Base-by-base conservation (phyloP, 2,797 vertebrate genomes). In the Cynopterus sphinx region DNA sequence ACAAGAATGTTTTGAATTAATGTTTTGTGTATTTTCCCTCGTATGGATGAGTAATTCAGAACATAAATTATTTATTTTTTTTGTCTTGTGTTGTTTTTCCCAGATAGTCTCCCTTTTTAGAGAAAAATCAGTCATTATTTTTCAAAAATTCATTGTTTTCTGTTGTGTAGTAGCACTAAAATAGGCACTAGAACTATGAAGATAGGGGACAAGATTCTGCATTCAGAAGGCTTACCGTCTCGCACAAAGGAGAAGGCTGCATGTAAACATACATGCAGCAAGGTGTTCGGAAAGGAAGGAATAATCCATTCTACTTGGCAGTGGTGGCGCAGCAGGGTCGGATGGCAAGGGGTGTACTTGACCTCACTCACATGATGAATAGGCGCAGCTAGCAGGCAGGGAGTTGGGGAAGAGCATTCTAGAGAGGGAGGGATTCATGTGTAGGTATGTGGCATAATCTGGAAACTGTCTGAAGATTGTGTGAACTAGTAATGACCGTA, bases 1-100 rank as follows among this genome's bases (percentile, higher is more conserved):
- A 67, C 65, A 55, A 91, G 63, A 90, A 78, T 94, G 68, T 77
- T 78, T 82, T 89, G 16, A 93, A n/a, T 94, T 90, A 61, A 70
- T 63, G n/a, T 87, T 86, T 43, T 94, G 11, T 91, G 39, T 88
- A 36, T 65, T 92, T 89, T 75, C n/a, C 36, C 21, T 87, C 19
- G 22, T 73, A 43, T 95, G 73, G 33, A 86, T 83, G 63, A 53
- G 28, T 95, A 86, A 57, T 88, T 95, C 33, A 77, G 55, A 91
- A 70, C 31, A 46, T 95, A 78, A 95, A 59, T 84, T 24, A 67
- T 68, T 77, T 87, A 36, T 86, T 97, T 41, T 59, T 79, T 91
- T 53, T 86, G 46, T 83, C 21, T 28, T 81, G 12, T 70, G 49
- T 92, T 73, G 3, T 77, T 90, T 24, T 90, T 90, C 57, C 55